These are phyloP conservation scores for human (Homo sapiens) DNA, from an alignment of 2,113 vertebrate genomes.

Conservation along the genomic window DNA sequence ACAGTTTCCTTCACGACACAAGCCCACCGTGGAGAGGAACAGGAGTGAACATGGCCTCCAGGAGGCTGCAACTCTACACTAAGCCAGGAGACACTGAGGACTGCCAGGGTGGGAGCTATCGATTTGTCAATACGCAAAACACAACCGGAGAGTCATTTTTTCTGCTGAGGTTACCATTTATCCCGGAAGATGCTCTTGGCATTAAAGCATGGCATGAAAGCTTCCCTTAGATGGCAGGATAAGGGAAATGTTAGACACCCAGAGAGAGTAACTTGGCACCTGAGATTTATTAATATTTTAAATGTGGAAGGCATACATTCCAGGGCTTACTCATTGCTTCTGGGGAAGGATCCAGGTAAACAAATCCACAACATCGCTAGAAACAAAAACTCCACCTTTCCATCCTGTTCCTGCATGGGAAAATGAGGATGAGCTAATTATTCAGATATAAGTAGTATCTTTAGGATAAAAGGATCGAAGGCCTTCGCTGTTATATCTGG, in stretches of 20 bases:
- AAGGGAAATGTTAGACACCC: constrained; percentile 59
- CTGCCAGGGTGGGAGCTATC: constrained; percentile 10
- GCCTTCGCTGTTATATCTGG: background rate
- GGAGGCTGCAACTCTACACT: background rate
- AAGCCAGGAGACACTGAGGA: background rate
- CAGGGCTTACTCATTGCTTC: constrained; percentile 35
- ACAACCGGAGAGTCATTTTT: constrained; percentile 37
- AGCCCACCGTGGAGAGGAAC: background rate
- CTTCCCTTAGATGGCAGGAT: constrained; percentile 55
- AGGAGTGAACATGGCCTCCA: background rate
- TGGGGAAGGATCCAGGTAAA: constrained; percentile 36
- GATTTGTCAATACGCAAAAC: constrained; percentile 58
- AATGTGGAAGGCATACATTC: background rate
- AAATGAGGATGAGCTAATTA: background rate
- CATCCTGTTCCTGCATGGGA: background rate
- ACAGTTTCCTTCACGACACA: background rate
- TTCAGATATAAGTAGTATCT: background rate
- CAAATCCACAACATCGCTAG: constrained; percentile 11
- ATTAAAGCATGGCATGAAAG: constrained; percentile 23
- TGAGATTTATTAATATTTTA: constrained; percentile 70
- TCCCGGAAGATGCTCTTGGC: constrained; percentile 71
- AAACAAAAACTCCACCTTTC: background rate
- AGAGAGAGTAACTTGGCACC: constrained; percentile 62
- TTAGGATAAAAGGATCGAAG: background rate
- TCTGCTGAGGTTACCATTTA: constrained; percentile 70